phyloP scores from a whole-genome alignment of 2,797 vertebrate species.

The Psittacula derbiana region DNA sequence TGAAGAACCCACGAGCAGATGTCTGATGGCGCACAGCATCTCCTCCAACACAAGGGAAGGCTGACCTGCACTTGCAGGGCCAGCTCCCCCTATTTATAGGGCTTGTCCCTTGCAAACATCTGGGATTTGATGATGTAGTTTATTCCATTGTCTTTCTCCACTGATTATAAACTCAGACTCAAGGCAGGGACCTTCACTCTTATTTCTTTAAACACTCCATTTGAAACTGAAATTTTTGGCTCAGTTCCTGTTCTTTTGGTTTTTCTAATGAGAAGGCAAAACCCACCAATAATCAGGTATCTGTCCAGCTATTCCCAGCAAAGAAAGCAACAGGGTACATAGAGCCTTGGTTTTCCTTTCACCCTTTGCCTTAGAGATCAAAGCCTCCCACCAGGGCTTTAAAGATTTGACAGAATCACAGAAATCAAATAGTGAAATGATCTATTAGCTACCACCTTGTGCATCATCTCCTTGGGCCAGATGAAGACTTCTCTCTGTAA shows the following conservation, averaged over 20 bases:
- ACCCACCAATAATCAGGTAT: background rate
- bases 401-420: conserved; percentile 20
- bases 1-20: background rate
- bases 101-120: background rate
- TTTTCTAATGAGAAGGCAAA: conserved; percentile 27
- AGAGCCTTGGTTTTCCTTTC: background rate
- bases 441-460: background rate
- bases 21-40: background rate
- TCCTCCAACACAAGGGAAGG: background rate
- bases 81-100: background rate
- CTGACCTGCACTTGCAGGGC: background rate
- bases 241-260: background rate
- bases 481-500: background rate
- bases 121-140: background rate
- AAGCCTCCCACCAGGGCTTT: background rate
- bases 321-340: background rate
- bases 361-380: conserved; percentile 31
- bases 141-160: background rate
- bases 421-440: conserved; percentile 22
- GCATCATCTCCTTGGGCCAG: background rate
- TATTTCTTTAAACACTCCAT: conserved; percentile 12
- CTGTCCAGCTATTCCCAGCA: conserved; percentile 12
- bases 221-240: conserved; percentile 10
- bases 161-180: conserved; percentile 11
- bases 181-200: background rate